A percentile compares a stretch with the other conserved stretches of the same genome.
phyloP scores from a whole-genome alignment of 1,140 invertebrate genomes.

The Ostrea denselamellosa region DNA sequence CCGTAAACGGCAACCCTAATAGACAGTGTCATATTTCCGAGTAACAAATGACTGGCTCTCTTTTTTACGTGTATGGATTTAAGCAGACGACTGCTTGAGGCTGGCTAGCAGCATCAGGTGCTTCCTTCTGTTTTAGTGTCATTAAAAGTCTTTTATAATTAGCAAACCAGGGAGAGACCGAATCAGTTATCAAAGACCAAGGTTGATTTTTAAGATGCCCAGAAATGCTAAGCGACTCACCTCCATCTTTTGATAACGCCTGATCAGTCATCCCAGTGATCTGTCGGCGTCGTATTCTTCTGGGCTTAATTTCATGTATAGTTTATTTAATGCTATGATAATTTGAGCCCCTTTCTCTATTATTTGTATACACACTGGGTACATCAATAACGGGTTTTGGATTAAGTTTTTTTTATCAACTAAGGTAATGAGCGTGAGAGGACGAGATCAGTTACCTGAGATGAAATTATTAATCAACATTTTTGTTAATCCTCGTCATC shows the following conservation, averaged over 20 bases:
- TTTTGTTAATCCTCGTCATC: conserved; percentile 38
- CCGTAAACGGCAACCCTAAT: neutral
- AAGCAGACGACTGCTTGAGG: conserved; percentile 16
- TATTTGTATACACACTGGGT: neutral
- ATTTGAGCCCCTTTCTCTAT: conserved; percentile 28
- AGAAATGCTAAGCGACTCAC: conserved; percentile 25
- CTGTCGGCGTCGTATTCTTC: conserved; percentile 14
- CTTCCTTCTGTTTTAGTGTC: conserved; percentile 5
- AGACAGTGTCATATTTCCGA: neutral
- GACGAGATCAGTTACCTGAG: neutral
- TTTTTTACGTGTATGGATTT: neutral
- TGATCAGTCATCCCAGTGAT: conserved; percentile 18
- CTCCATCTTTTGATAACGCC: conserved; percentile 24
- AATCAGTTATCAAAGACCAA: conserved; percentile 37
- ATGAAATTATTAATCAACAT: conserved; percentile 35
- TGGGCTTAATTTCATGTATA: conserved; percentile 37
- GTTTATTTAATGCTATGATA: conserved; percentile 41
- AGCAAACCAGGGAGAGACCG: neutral
- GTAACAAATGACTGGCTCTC: neutral
- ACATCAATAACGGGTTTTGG: conserved; percentile 27
- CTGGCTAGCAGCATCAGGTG: conserved; percentile 8
- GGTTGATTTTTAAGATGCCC: conserved; percentile 11
- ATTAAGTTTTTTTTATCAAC: neutral
- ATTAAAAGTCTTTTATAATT: conserved; percentile 41
- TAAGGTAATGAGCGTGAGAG: conserved; percentile 18